Evolutionary conservation across 2,113 vertebrate genomes (phyloP).

Genomic region (Gasterosteus nipponicus): DNA sequence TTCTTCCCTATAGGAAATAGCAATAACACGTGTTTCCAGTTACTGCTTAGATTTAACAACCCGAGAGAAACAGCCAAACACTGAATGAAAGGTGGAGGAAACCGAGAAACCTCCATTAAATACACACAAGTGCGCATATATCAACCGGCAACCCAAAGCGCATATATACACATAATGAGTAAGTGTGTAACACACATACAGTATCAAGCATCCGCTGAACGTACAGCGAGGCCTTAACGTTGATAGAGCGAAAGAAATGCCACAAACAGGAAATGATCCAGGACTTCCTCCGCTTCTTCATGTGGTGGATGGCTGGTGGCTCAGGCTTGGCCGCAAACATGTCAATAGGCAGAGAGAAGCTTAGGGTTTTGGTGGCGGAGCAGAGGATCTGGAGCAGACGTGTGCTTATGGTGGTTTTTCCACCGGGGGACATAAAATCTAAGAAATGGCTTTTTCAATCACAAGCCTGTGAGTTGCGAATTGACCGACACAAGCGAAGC

Average conservation of each 20-base stretch:
- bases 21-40: constrained; percentile 63
- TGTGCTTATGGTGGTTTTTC: constrained; percentile 15
- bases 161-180: constrained; percentile 33
- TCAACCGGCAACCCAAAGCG: background rate
- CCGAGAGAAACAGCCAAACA: constrained; percentile 45
- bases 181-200: constrained; percentile 21
- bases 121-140: constrained; percentile 22
- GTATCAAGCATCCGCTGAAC: constrained; percentile 17
- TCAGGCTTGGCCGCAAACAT: constrained; percentile 54
- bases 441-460: background rate
- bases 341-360: constrained; percentile 51
- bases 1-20: constrained; percentile 35
- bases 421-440: background rate
- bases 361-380: constrained; percentile 34
- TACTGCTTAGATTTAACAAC: constrained; percentile 63
- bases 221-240: constrained; percentile 8
- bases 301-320: constrained; percentile 54
- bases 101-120: constrained; percentile 65
- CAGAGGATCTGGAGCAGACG: constrained; percentile 44
- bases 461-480: background rate
- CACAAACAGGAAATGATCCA: constrained; percentile 71
- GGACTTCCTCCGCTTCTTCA: constrained; percentile 59
- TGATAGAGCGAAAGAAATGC: constrained; percentile 25
- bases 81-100: constrained; percentile 64
- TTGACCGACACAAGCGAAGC: too few relatives aligned